Evolutionary conservation across 2,888 invertebrate species (phyloP).

Genomic region (Parasteatoda lunata): DNA sequence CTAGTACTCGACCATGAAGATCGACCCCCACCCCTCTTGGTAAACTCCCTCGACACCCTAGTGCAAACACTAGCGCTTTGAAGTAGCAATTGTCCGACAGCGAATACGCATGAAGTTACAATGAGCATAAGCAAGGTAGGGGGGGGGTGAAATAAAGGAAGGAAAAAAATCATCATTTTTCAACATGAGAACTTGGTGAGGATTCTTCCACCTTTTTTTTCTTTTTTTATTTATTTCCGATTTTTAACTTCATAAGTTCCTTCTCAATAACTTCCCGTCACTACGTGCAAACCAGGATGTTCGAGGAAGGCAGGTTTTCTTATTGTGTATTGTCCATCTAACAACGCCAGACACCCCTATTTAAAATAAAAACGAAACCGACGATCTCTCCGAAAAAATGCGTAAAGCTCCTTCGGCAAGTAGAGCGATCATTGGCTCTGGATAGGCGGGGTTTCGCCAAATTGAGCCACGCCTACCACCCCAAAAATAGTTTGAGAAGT

Average conservation of each 20-base stretch:
- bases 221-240: slow-evolving; percentile 37
- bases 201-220: not conserved
- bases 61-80: slow-evolving; percentile 51
- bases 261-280: slow-evolving; percentile 31
- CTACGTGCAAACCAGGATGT: slow-evolving; percentile 54
- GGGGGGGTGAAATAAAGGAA: not conserved
- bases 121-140: not conserved
- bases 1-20: slow-evolving; percentile 31
- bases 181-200: slow-evolving; percentile 5
- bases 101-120: slow-evolving; percentile 2
- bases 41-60: slow-evolving; percentile 14
- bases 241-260: slow-evolving; percentile 8
- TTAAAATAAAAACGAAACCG: slow-evolving; percentile 35
- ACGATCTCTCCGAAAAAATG: not conserved
- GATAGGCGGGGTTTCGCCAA: slow-evolving; percentile 32
- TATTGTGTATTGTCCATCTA: slow-evolving; percentile 60
- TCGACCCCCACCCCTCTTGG: not conserved
- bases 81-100: slow-evolving; percentile 64
- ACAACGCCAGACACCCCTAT: slow-evolving; percentile 50
- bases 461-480: slow-evolving; percentile 28
- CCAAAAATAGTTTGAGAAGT: slow-evolving; percentile 26
- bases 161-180: not conserved
- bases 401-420: slow-evolving; percentile 28
- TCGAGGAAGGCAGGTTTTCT: slow-evolving; percentile 60
- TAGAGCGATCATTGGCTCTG: slow-evolving; percentile 51